A percentile compares a stretch with the other conserved stretches of the same genome.
phyloP scores from a whole-genome alignment of 2,797 vertebrate genomes.

The Adelosebastes latens region DNA sequence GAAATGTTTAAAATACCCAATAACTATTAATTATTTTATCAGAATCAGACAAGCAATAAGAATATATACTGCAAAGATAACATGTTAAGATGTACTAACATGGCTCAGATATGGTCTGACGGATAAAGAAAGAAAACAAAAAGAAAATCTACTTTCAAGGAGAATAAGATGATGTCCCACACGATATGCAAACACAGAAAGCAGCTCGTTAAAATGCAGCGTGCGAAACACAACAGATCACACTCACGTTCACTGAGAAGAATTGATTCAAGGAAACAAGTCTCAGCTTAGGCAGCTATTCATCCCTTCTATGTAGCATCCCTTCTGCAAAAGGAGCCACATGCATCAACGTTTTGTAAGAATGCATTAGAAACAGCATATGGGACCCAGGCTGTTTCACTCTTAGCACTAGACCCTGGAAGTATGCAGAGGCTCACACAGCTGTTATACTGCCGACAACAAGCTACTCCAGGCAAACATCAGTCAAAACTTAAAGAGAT shows the following conservation, averaged over 20 bases:
- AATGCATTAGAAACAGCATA: neutral
- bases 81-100: neutral
- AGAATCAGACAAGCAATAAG: neutral
- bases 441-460: neutral
- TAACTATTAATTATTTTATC: too few species aligned
- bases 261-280: neutral
- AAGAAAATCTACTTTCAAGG: neutral
- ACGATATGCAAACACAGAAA: neutral
- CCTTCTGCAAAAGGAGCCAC: neutral
- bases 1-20: neutral
- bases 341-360: neutral
- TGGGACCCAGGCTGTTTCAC: neutral
- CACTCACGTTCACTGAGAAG: neutral
- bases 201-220: neutral
- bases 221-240: neutral
- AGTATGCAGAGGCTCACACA: neutral
- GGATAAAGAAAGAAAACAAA: neutral
- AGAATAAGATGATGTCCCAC: neutral
- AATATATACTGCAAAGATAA: neutral
- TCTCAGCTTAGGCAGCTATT: neutral
- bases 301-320: neutral
- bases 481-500: neutral
- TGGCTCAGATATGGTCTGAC: neutral
- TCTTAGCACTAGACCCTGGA: neutral
- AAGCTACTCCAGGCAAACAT: neutral